Evolutionary conservation across 2,888 invertebrate genomes (phyloP).

Genomic region (Hirtodrosophila trivittata): DNA sequence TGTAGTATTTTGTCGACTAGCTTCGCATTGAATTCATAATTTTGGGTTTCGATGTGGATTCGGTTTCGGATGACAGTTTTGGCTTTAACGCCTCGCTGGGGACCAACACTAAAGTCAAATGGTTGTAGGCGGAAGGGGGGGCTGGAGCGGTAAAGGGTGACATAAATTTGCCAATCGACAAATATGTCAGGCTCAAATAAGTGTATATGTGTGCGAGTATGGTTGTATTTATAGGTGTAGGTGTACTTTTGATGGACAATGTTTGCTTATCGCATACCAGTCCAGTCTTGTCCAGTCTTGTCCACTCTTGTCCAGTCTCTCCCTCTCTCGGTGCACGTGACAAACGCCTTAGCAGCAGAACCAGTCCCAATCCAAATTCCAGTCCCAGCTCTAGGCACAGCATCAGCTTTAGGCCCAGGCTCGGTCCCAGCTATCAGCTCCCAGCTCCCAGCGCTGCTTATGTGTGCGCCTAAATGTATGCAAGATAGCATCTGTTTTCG

Average conservation of each 20-base stretch:
- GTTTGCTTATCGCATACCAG: constrained; percentile 67
- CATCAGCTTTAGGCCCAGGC: neutral
- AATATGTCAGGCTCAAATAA: constrained; percentile 68
- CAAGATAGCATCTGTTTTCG: constrained; percentile 78
- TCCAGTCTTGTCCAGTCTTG: constrained; percentile 13
- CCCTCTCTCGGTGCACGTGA: constrained; percentile 55
- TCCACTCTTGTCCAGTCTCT: constrained; percentile 10
- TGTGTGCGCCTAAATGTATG: constrained; percentile 67
- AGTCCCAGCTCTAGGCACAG: constrained; percentile 1
- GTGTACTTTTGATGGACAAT: constrained; percentile 77
- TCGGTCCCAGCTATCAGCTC: constrained; percentile 1
- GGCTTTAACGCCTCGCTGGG: neutral
- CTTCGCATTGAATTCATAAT: no score
- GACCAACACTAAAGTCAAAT: neutral
- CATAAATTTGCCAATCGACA: constrained; percentile 78
- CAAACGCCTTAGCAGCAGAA: constrained; percentile 50
- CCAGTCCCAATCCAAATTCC: constrained; percentile 6
- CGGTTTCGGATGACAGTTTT: neutral
- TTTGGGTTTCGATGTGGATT: no score
- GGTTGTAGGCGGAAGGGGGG: neutral
- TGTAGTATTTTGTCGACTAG: no score
- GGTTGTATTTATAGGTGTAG: constrained; percentile 38
- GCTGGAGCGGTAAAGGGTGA: constrained; percentile 13
- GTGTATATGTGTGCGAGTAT: constrained; percentile 26
- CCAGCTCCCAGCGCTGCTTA: constrained; percentile 10